These are phyloP conservation scores for Caenorhabditis inopinata DNA, from an alignment of 1,140 invertebrate species.

Conservation along the genomic window DNA sequence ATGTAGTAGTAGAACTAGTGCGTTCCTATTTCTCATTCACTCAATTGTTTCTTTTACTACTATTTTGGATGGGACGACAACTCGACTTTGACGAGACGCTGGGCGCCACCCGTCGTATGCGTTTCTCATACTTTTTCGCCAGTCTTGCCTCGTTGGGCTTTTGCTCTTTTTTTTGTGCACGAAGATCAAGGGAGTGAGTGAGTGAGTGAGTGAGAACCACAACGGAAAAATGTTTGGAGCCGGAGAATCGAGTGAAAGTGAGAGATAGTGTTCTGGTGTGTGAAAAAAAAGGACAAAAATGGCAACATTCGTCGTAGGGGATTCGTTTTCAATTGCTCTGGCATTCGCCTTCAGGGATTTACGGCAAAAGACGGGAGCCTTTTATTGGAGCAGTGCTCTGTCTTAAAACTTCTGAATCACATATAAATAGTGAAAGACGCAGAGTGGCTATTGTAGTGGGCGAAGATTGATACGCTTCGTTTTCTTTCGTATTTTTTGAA, in stretches of 20 bases:
- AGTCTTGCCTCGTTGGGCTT: background rate
- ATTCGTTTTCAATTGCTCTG: conserved; percentile 27
- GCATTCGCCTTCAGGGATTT: conserved; percentile 18
- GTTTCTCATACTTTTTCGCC: background rate
- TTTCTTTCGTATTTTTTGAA: background rate
- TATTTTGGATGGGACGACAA: conserved; percentile 4
- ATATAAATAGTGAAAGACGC: too few relatives aligned
- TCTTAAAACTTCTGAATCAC: too few relatives aligned
- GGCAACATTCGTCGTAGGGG: background rate
- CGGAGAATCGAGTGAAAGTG: conserved; percentile 10
- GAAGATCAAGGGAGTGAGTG: background rate
- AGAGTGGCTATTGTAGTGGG: background rate
- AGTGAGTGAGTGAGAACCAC: conserved; percentile 9
- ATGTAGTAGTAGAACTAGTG: background rate
- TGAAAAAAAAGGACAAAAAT: conserved; percentile 1
- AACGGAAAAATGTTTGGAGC: conserved; percentile 16
- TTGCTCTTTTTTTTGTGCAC: conserved; percentile 28
- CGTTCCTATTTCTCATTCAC: conserved; percentile 11
- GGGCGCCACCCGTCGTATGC: background rate
- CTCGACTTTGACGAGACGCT: background rate
- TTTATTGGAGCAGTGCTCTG: background rate
- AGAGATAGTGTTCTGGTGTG: conserved; percentile 14
- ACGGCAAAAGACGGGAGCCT: background rate
- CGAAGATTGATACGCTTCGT: background rate
- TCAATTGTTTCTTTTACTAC: conserved; percentile 33